Evolutionary conservation across 2,113 vertebrate species (phyloP).

Genomic region (Cheilinus undulatus): DNA sequence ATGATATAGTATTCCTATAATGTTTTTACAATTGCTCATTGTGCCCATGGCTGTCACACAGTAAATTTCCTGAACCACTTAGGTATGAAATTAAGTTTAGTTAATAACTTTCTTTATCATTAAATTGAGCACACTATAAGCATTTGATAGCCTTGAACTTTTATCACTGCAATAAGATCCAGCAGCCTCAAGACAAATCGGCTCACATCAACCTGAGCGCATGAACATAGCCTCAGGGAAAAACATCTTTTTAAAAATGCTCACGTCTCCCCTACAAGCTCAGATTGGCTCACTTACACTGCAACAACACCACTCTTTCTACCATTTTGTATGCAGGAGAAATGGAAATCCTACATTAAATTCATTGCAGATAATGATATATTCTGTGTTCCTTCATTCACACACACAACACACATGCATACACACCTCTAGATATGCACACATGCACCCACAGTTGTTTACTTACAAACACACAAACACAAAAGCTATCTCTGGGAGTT

Average conservation of each 20-base stretch:
- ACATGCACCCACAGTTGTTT: neutral
- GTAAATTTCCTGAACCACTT: conserved; percentile 51
- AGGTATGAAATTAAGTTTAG: conserved; percentile 66
- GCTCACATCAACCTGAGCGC: conserved; percentile 33
- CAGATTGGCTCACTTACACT: conserved; percentile 10
- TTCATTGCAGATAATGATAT: neutral
- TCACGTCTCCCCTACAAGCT: conserved; percentile 28
- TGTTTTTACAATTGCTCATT: conserved; percentile 25
- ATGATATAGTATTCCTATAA: conserved; percentile 32
- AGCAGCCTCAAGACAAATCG: conserved; percentile 48
- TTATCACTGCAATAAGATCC: conserved; percentile 50
- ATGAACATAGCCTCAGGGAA: conserved; percentile 36
- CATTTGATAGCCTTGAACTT: conserved; percentile 54
- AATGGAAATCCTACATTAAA: neutral
- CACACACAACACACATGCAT: conserved; percentile 3
- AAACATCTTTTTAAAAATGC: conserved; percentile 27
- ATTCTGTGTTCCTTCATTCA: neutral
- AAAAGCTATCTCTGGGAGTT: conserved; percentile 17
- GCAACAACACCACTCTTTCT: neutral
- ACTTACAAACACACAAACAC: conserved; percentile 1
- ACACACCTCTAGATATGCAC: neutral
- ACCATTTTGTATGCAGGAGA: neutral
- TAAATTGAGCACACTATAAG: conserved; percentile 40
- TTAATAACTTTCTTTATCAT: conserved; percentile 67
- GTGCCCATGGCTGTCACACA: conserved; percentile 28